A percentile compares a stretch with the other conserved stretches of the same genome.
Conservation (phyloP, 2,888 invertebrate genomes). For the Macrophya annulata region DNA sequence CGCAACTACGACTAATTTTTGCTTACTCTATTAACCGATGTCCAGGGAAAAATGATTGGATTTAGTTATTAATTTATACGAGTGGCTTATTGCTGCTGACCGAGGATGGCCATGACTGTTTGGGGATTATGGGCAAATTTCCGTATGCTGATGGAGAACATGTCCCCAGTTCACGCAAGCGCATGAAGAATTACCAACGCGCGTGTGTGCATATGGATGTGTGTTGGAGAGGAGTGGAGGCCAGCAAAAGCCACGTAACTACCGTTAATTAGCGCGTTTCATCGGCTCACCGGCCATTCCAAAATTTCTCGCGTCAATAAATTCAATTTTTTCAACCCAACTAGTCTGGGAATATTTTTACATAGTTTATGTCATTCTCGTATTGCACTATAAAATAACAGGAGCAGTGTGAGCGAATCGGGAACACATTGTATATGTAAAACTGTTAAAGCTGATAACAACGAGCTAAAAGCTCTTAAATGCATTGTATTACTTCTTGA, state of each 20-base stretch:
- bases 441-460: slow-evolving; percentile 30
- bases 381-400: slow-evolving; percentile 20
- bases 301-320: slow-evolving; percentile 43
- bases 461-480: neutral
- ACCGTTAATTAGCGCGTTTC: slow-evolving; percentile 50
- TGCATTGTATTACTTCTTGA: neutral
- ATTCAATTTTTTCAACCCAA: slow-evolving; percentile 42
- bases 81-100: neutral
- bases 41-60: slow-evolving; percentile 27
- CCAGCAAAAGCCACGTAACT: slow-evolving; percentile 40
- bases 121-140: slow-evolving; percentile 21
- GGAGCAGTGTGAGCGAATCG: neutral
- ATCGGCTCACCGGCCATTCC: slow-evolving; percentile 36
- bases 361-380: slow-evolving; percentile 34
- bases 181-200: neutral
- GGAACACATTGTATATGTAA: slow-evolving; percentile 4
- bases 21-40: slow-evolving; percentile 3
- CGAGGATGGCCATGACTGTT: slow-evolving; percentile 7
- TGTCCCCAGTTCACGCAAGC: slow-evolving; percentile 26
- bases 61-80: slow-evolving; percentile 36
- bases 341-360: slow-evolving; percentile 38
- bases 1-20: neutral
- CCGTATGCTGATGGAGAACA: neutral
- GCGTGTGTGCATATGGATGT: neutral
- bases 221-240: neutral